Base-by-base conservation (phyloP, 1,140 invertebrate genomes). In the Aphidius ervi region DNA sequence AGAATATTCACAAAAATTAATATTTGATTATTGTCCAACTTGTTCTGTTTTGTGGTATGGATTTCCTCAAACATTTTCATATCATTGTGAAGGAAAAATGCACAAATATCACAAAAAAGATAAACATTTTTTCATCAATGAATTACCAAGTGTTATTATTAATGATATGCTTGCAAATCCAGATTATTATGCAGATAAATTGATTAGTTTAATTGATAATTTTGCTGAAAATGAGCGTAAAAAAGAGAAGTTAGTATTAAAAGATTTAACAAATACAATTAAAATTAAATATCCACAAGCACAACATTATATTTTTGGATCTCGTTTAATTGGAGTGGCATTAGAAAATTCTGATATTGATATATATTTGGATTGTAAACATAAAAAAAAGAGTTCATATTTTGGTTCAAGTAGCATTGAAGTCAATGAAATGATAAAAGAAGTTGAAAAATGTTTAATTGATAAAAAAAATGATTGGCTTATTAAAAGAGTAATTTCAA, bases 291-390 rank as follows among this genome's bases (percentile, higher is more conserved):
- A 67, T 63, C 59, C 63, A 8, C 16, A 60, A n/a, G 69, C 62
- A 2, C 68, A 67, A 66, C 75, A 73, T 40, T 73, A 81, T 66
- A 66, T 70, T 31, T 82, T 82, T 68, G 82, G 82, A 48, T 83
- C 82, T 6, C 74, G 81, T 53, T 65, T 78, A 31, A 72, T 77
- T 9, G 76, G 78, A 7, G 62, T 81, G 45, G 75, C 71, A 9
- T 68, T 72, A 48, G 48, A 57, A 23, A 73, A 76, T 37, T 83
- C 81, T 62, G 80, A 84, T 66, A 64, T 82, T 47, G 81, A 83
- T 64, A 65, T 83, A 37, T 84, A 82, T 68, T 65, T 83, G 20
- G 81, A 84, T 66, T 75, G 74, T 52, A 73, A 70, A 69, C 69
- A 59, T 45, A 45, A 16, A 55, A 56, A 37, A 5, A 16, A 57